Percentiles rank a stretch among this genome's conserved stretches.
These are phyloP conservation scores for Apodemia hepburni DNA, from an alignment of 2,888 invertebrate genomes.

Conservation along the genomic window DNA sequence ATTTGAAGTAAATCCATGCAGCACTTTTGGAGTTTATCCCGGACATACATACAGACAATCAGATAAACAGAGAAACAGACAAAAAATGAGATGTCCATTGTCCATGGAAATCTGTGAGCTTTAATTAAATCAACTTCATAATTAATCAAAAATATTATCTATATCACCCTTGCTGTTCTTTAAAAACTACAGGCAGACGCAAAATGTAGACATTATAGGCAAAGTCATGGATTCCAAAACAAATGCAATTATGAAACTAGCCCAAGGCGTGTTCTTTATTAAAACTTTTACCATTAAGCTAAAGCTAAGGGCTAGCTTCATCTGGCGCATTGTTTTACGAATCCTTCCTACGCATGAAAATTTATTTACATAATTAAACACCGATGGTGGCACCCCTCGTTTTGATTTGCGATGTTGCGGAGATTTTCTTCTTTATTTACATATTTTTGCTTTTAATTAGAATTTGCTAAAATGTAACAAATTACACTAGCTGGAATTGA, in stretches of 20 bases:
- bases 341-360: conserved; percentile 70
- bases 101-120: too few relatives aligned
- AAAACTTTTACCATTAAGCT: conserved; percentile 57
- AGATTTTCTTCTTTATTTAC: conserved; percentile 62
- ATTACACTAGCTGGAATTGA: conserved; percentile 20
- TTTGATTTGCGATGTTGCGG: conserved; percentile 72
- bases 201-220: neutral
- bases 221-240: neutral
- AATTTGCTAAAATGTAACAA: conserved; percentile 23
- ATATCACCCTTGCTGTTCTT: neutral
- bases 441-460: conserved; percentile 63
- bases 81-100: too few relatives aligned
- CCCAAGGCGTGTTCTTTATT: conserved; percentile 59
- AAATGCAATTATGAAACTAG: conserved; percentile 40
- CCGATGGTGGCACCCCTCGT: conserved; percentile 51
- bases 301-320: conserved; percentile 40
- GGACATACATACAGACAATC: too few relatives aligned
- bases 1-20: too few relatives aligned
- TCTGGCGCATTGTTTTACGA: conserved; percentile 70
- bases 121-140: too few relatives aligned
- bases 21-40: too few relatives aligned
- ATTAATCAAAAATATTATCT: neutral
- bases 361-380: conserved; percentile 78
- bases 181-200: conserved; percentile 21
- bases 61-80: too few relatives aligned